Percentiles rank a stretch among this genome's conserved stretches.
phyloP scores from a whole-genome alignment of 2,797 vertebrate genomes.

The Pyrocephalus nanus region DNA sequence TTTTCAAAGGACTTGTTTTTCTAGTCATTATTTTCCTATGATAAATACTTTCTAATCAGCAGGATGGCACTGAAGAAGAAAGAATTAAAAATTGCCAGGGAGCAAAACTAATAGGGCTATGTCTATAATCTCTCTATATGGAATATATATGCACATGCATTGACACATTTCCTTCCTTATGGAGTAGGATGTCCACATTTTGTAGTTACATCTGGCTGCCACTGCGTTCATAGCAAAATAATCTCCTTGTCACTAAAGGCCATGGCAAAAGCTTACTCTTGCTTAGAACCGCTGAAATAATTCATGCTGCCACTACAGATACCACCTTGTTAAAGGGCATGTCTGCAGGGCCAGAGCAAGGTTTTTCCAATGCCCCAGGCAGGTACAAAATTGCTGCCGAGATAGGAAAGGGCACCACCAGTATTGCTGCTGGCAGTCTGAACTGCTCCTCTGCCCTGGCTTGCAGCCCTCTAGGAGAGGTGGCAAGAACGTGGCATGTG shows the following conservation, averaged over 20 bases:
- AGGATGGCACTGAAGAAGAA: neutral
- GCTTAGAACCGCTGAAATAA: neutral
- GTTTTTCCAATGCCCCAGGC: slow-evolving; percentile 16
- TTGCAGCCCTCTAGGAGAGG: neutral
- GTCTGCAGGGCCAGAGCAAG: neutral
- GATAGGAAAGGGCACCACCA: neutral
- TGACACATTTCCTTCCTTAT: neutral
- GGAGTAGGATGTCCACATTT: neutral
- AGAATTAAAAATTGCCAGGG: neutral
- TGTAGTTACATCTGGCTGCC: neutral
- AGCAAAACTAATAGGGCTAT: neutral
- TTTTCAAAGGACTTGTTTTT: neutral
- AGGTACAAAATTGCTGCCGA: neutral
- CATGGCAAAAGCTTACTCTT: neutral
- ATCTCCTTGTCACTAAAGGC: neutral
- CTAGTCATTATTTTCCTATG: neutral
- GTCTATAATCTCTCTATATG: neutral
- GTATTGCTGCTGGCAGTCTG: neutral
- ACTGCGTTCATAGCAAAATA: neutral
- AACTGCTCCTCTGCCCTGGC: neutral
- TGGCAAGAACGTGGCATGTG: neutral
- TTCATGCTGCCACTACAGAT: neutral
- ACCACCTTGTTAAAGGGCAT: neutral
- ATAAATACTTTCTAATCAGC: neutral
- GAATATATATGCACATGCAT: neutral